Evolutionary conservation across 2,113 vertebrate species (phyloP).

Genomic region (Carassius carassius): DNA sequence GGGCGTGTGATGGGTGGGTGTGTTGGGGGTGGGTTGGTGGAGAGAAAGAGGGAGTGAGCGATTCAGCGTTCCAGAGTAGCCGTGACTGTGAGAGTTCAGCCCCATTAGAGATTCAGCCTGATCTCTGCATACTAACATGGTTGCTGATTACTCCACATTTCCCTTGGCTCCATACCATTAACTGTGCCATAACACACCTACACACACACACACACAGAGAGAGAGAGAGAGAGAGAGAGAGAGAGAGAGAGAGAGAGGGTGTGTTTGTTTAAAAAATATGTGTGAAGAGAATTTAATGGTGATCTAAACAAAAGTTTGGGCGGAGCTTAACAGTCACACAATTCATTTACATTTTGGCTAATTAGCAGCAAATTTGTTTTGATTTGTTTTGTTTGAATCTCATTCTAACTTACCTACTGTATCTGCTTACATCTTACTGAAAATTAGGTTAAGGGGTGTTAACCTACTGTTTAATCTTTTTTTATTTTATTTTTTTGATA

Average conservation of each 20-base stretch:
- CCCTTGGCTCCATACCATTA: conserved; percentile 70
- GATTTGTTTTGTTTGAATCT: too few relatives aligned
- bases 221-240: too few relatives aligned
- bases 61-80: conserved; percentile 44
- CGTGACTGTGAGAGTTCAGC: conserved; percentile 29
- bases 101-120: conserved; percentile 69
- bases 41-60: conserved; percentile 39
- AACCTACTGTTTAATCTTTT: not conserved
- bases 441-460: not conserved
- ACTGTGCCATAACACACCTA: conserved; percentile 63
- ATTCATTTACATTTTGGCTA: not conserved
- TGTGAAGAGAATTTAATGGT: not conserved
- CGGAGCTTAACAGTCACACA: not conserved
- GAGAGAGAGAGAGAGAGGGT: too few relatives aligned
- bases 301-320: not conserved
- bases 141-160: conserved; percentile 71
- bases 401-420: too few relatives aligned
- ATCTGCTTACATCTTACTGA: not conserved
- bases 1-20: conserved; percentile 58
- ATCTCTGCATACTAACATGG: conserved; percentile 58
- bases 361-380: not conserved
- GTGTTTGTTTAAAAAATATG: not conserved
- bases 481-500: not conserved
- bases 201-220: too few relatives aligned
- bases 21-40: conserved; percentile 32